Conservation (phyloP, 2,113 vertebrate genomes). For the Anguilla japonica region DNA sequence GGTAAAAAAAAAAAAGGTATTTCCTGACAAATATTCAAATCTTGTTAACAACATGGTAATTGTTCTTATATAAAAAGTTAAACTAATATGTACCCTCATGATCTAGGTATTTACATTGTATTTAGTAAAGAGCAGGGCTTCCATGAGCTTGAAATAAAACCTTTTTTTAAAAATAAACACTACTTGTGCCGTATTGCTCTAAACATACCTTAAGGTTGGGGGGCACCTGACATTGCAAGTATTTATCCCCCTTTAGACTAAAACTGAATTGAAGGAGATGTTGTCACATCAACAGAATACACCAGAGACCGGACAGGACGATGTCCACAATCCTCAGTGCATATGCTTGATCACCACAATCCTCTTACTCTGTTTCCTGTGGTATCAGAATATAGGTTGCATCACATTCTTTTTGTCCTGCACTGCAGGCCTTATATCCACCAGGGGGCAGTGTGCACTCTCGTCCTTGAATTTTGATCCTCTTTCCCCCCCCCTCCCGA, state of each 20-base stretch:
- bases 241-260: background rate
- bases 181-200: background rate
- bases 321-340: background rate
- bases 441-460: background rate
- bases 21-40: slow-evolving; percentile 52
- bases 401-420: background rate
- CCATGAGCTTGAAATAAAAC: slow-evolving; percentile 74
- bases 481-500: background rate
- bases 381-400: background rate
- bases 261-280: background rate
- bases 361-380: background rate
- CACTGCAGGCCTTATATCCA: background rate
- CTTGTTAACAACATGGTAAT: slow-evolving; percentile 62
- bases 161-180: slow-evolving; percentile 63
- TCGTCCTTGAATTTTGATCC: background rate
- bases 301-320: background rate
- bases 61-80: slow-evolving; percentile 65
- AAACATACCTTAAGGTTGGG: background rate
- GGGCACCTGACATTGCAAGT: background rate
- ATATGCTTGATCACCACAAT: background rate
- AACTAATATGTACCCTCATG: slow-evolving; percentile 72
- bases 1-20: slow-evolving; percentile 67
- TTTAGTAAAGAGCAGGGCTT: slow-evolving; percentile 73
- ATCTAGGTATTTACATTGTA: slow-evolving; percentile 73
- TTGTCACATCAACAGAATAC: background rate